Conservation (phyloP, 2,113 vertebrate species). For the Corythornis madagascariensis region DNA sequence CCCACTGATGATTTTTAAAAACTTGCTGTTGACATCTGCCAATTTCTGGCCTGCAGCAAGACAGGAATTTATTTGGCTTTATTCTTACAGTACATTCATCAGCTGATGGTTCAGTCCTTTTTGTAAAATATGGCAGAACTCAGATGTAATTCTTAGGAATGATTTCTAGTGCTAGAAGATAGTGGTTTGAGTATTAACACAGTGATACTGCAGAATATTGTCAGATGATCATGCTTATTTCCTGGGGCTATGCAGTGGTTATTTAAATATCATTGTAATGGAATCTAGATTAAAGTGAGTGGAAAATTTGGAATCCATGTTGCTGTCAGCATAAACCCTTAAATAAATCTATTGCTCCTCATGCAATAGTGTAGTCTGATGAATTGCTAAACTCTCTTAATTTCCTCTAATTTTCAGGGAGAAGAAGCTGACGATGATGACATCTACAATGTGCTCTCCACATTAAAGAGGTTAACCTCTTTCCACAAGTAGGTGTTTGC, state of each 20-base stretch:
- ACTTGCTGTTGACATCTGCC: not conserved
- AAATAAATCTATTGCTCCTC: not conserved
- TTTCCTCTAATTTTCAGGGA: conserved; percentile 77
- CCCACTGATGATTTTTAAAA: not conserved
- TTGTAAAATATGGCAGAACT: not conserved
- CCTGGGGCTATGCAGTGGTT: not conserved
- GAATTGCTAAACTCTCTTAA: not conserved
- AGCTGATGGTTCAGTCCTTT: not conserved
- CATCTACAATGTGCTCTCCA: conserved; percentile 97
- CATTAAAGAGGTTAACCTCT: conserved; percentile 94
- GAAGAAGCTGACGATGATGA: conserved; percentile 99
- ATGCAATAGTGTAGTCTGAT: not conserved
- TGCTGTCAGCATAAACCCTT: not conserved
- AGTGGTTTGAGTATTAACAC: not conserved
- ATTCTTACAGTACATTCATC: not conserved
- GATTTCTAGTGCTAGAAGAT: not conserved
- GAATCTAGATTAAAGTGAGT: not conserved
- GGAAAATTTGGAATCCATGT: not conserved
- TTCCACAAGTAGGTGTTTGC: conserved; percentile 92
- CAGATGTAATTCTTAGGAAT: not conserved
- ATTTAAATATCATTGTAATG: not conserved
- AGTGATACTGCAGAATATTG: not conserved
- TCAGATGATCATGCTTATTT: not conserved
- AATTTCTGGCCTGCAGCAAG: not conserved
- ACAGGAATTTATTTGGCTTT: not conserved